Base-by-base conservation (phyloP, 30 jellyfish, hydroid and myxozoan species). In the Turritopsis rubra region DNA sequence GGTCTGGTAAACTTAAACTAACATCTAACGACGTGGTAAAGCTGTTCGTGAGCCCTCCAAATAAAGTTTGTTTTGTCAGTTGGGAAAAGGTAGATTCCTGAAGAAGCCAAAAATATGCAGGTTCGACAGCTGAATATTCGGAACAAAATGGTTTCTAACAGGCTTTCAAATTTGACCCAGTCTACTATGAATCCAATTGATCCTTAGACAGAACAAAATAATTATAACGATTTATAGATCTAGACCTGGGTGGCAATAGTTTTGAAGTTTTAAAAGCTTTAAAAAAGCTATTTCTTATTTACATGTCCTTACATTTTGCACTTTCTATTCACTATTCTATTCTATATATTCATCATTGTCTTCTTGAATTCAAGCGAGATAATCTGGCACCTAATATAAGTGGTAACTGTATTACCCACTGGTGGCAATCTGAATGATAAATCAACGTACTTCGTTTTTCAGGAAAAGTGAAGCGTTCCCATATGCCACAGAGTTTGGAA, bases 41-140 rank as follows among this genome's bases (percentile, higher is more conserved):
- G 81, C 95, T 80, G 53, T 27, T 75, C 0, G 89, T 68, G 9
- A 86, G 73, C 22, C 91, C 95, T 8, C 95, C 89, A 80, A 79
- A 86, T 27, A 86, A 66, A 5, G 86, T 41, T 18, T 27, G 26
- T 7, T 75, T 28, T 4, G 81, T 65, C 28, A 1, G 28, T 22
- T 16, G 8, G 17, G 87, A 52, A 80, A 22, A 65, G 18, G 83
- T 18, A 31, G 87, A 80, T 65, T 80, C 83, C 24, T 74, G 28
- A 21, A 22, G n/a, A 74, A n/a, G 41, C 21, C 26, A 74, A 74
- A 72, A 20, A 72, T 25, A 72, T 18, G 80, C 21, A 72, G 24
- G 0, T 18, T 16, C 80, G 18, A 72, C 21, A 72, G n/a, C n/a
- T n/a, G 30, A 72, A 20, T 72, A 19, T 25, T 25, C 30, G 21